These are phyloP conservation scores for Antechinus stuartii DNA, from an alignment of 2,113 vertebrate genomes.

Conservation along the genomic window DNA sequence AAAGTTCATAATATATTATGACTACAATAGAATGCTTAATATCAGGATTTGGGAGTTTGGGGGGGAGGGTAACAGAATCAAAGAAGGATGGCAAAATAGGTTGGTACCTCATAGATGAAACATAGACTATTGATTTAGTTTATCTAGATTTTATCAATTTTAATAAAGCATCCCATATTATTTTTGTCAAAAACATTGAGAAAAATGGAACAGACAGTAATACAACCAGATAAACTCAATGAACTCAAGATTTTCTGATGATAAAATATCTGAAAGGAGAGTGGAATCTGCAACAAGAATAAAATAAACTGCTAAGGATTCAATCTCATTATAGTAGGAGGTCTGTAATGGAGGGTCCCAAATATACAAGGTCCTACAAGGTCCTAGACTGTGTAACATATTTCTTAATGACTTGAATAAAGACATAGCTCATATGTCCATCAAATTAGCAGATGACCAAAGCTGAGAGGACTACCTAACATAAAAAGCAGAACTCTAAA, in stretches of 20 bases:
- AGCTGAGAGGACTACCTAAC: too few species aligned
- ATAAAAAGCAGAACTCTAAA: too few species aligned
- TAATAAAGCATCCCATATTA: neutral
- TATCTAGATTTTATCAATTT: neutral
- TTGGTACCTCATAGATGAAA: neutral
- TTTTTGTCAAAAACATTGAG: neutral
- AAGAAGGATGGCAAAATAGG: neutral
- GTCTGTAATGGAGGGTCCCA: too few species aligned
- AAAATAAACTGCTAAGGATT: neutral
- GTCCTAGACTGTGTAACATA: too few species aligned
- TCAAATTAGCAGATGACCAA: too few species aligned
- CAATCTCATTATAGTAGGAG: neutral
- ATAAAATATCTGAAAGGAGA: neutral
- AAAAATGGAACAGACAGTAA: neutral
- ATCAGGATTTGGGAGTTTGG: neutral
- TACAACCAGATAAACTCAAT: neutral
- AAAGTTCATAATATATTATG: neutral
- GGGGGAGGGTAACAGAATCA: neutral
- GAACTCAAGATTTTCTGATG: neutral
- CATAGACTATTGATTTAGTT: neutral
- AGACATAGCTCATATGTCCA: too few species aligned
- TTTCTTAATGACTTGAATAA: too few species aligned
- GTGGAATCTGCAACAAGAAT: neutral
- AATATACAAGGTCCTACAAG: too few species aligned
- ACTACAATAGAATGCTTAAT: neutral